Conservation (phyloP, 2,113 vertebrate genomes). For the Eulacestoma nigropectus region DNA sequence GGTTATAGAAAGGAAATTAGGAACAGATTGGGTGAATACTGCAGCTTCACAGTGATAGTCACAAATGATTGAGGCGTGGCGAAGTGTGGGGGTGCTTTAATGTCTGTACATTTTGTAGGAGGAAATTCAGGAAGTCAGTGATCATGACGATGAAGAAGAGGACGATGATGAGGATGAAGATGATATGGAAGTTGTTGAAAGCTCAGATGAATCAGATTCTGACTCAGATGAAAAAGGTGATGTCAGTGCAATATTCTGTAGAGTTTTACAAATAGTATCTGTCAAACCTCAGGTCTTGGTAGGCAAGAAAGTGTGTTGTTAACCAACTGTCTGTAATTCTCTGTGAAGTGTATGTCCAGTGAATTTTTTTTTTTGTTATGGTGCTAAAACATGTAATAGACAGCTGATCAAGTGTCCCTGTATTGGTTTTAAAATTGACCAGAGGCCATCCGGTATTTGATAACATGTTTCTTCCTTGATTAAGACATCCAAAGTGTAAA, state of each 20-base stretch:
- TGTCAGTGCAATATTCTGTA: neutral
- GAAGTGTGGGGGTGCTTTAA: neutral
- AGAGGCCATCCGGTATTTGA: neutral
- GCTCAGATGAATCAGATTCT: constrained; percentile 91
- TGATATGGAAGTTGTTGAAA: constrained; percentile 86
- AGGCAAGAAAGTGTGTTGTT: neutral
- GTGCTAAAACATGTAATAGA: neutral
- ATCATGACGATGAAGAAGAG: constrained; percentile 89
- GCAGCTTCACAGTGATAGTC: neutral
- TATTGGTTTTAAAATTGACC: neutral
- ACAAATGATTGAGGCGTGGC: neutral
- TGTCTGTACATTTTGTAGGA: constrained; percentile 63
- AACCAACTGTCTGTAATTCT: neutral
- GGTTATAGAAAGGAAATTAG: neutral
- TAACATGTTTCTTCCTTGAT: neutral
- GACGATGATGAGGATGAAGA: constrained; percentile 91
- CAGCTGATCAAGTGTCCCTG: neutral
- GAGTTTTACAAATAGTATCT: neutral
- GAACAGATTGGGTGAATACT: neutral
- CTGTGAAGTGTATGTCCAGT: neutral
- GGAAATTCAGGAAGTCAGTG: constrained; percentile 85
- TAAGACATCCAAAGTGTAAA: neutral
- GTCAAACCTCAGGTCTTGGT: neutral
- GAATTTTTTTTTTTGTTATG: neutral
- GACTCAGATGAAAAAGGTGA: constrained; percentile 96